Evolutionary conservation across 2,113 vertebrate genomes (phyloP), one percentile per base, ranked within the genome.

Genomic region (Melanerpes aurifrons): DNA sequence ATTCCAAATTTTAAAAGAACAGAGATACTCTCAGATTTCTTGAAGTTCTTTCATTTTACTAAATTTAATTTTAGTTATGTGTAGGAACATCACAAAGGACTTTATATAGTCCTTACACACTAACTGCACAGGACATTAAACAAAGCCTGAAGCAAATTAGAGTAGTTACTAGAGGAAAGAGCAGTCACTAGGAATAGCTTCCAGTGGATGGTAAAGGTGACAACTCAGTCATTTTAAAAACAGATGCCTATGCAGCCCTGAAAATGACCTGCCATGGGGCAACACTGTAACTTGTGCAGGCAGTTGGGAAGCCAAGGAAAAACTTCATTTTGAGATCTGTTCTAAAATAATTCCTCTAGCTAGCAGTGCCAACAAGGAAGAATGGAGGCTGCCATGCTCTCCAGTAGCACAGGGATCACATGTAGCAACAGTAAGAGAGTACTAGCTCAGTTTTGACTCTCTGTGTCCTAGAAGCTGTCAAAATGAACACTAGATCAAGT

Each of bases 21-120:
- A 71, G 28, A 35, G 0, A 75, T 31, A 43, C 8, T 3, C 1
- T 28, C 17, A 31, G 26, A 5, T n/a, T 31, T 61, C 61, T 0
- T 1, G 5, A 75, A 48, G 7, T 8, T 87, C 40, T 37, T 50
- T 31, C n/a, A 71, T 53, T 26, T 64, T 24, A 67, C 43, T 59
- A 45, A 89, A 81, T 80, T 76, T 9, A 21, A 25, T 9, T 4
- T 59, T 67, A 63, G 7, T 53, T 48, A 77, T 4, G 2, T 8
- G 7, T 4, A 56, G 26, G 6, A 84, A 78, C 12, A 69, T 24
- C 45, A 70, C 50, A 54, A 62, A 85, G 15, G 18, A 82, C 29
- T 84, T 87, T 80, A 32, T 35, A 69, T 2, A 13, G 9, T 70
- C n/a, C 29, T 58, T 54, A 56, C 14, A 62, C 2, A 40, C 10